phyloP scores from a whole-genome alignment of 2,113 vertebrate species.

The Columba livia region DNA sequence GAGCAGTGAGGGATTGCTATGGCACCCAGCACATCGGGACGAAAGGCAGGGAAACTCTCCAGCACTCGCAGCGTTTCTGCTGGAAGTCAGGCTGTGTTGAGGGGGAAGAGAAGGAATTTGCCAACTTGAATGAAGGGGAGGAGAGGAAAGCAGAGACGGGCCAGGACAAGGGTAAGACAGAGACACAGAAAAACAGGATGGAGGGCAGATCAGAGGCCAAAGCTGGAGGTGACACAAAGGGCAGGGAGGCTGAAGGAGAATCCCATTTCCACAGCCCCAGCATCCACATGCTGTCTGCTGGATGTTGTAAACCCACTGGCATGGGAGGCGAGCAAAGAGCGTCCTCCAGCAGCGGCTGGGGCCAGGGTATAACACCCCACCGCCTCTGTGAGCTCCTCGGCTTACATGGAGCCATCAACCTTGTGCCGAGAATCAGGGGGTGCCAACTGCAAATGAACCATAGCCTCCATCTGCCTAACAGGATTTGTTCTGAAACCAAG shows the following conservation, averaged over 20 bases:
- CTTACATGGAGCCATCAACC: not conserved
- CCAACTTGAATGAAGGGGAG: slow-evolving; percentile 18
- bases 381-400: not conserved
- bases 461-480: not conserved
- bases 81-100: slow-evolving; percentile 47
- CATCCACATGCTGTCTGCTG: not conserved
- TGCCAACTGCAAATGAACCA: not conserved
- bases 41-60: slow-evolving; percentile 25
- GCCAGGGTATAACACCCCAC: not conserved
- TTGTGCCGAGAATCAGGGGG: not conserved
- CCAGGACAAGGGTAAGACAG: not conserved
- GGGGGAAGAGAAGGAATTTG: slow-evolving; percentile 54
- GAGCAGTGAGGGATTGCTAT: not conserved
- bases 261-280: not conserved
- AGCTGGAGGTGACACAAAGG: not conserved
- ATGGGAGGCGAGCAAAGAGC: accelerated
- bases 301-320: not conserved
- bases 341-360: not conserved
- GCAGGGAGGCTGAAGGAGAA: not conserved
- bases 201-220: slow-evolving; percentile 26
- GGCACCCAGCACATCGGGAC: slow-evolving; percentile 18
- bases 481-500: not conserved
- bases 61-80: not conserved
- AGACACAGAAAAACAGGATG: slow-evolving; percentile 44
- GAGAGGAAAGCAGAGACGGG: not conserved